Base-by-base conservation (phyloP, 2,797 vertebrate genomes). In the Cynodonichthys magdalenae region DNA sequence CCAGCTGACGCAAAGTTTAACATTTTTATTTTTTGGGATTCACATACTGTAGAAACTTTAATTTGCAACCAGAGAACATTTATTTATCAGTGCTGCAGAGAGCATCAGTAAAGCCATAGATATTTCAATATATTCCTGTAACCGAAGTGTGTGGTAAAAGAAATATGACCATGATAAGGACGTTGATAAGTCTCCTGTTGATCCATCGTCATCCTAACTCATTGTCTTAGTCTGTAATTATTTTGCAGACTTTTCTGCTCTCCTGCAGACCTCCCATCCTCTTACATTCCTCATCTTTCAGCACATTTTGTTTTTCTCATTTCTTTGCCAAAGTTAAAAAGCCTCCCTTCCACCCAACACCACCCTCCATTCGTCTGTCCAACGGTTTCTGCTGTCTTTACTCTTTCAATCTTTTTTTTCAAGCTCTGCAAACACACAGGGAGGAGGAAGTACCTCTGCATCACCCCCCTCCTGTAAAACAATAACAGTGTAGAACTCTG, bases 401-500 rank as follows among this genome's bases (percentile, higher is more conserved):
- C 68, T 79, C 64, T 75, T 67, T 77, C 51, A 3, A 57, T 81
- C 75, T 54, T 19, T 66, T 57, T n/a, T 74, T 81, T 71, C 60
- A 58, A 63, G 42, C 68, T 73, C 69, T 66, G 47, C 66, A 79
- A 79, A 84, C 75, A 74, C 59, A 55, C 11, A 7, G 29, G 46
- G 11, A 71, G 73, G 77, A 93, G 91, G 93, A 93, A 92, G 90
- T 75, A 87, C 80, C 87, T 85, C 88, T 87, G 79, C 87, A 90
- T 87, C 86, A 81, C 60, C 45, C 24, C 24, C 75, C 53, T 71
- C 69, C 67, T 42, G 73, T 93, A 82, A 82, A 92, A 93, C 92
- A 94, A 94, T 92, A 94, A 93, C 91, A 91, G 74, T 51, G 85
- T 89, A 83, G 87, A 90, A 91, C 78, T 84, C 87, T 87, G 85